Base-by-base conservation (phyloP, 2,888 invertebrate genomes). In the Cerceris rybyensis region DNA sequence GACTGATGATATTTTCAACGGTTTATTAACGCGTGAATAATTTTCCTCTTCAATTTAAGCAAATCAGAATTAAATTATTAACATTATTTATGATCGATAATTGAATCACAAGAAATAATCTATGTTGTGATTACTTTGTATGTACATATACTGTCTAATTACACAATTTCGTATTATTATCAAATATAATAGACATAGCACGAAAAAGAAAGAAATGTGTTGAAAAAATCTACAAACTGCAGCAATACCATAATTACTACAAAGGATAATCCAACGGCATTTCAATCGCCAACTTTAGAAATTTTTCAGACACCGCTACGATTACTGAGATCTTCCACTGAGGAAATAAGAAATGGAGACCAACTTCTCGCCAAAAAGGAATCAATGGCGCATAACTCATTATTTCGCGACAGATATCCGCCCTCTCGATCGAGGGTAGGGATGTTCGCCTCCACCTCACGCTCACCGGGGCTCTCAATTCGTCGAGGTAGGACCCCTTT, bases 301-400 rank as follows among this genome's bases (percentile, higher is more conserved):
- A 46, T 1, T 46, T 46, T 6, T 46, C 11, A 11, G 46, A 11
- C 8, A 46, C 28, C 28, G 28, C 28, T 28, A 28, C 28, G 28
- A 28, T 28, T 28, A 28, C 28, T 28, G 28, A 28, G 28, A 28
- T 28, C 28, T 1, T 14, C 14, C 52, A 14, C 11, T 6, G 7
- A 52, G 14, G 14, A 52, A 52, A 11, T n/a, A n/a, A n/a, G 14
- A 14, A n/a, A 5, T 9, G 52, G 7, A 52, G 14, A 13, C n/a
- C n/a, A 14, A 46, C n/a, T n/a, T 11, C 14, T n/a, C n/a, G 11
- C n/a, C 17, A 46, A 57, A 73, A 52, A 52, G 41, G 58, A 43
- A 65, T 67, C 75, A 65, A 54, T 58, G 77, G 72, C 54, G 75
- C 78, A 72, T 82, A 83, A 78, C 69, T 81, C 84, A 79, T 84